These are phyloP conservation scores for Hippocampus barbouri DNA, from an alignment of 2,113 vertebrate genomes.

Conservation along the genomic window DNA sequence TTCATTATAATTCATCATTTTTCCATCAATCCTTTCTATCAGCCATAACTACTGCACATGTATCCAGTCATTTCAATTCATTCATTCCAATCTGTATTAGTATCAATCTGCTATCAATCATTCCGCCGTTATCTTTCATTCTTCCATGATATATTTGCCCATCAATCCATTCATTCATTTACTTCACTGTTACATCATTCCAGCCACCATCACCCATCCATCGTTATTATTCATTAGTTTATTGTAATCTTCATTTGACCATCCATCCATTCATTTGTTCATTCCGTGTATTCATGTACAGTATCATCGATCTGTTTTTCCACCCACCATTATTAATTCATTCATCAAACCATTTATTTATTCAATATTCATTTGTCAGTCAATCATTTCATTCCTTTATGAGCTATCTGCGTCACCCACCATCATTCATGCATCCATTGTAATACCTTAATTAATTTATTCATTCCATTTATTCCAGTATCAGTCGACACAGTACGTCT, in stretches of 20 bases:
- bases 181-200: too few species aligned
- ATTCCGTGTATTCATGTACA: not conserved
- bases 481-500: not conserved
- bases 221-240: not conserved
- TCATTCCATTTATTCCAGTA: not conserved
- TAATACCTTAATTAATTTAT: not conserved
- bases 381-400: not conserved
- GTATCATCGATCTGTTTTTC: not conserved
- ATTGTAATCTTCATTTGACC: not conserved
- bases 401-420: not conserved
- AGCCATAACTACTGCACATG: too few species aligned
- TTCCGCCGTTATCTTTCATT: not conserved
- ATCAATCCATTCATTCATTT: too few species aligned
- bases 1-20: not conserved
- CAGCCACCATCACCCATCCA: not conserved
- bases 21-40: too few species aligned
- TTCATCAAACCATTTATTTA: not conserved
- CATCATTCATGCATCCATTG: not conserved
- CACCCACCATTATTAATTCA: not conserved
- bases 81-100: too few species aligned
- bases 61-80: too few species aligned
- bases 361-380: not conserved
- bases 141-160: too few species aligned
- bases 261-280: not conserved
- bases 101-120: too few species aligned